A percentile compares a stretch with the other conserved stretches of the same genome.
Conservation (phyloP, 1,140 invertebrate species). For the Halictus rubicundus region DNA sequence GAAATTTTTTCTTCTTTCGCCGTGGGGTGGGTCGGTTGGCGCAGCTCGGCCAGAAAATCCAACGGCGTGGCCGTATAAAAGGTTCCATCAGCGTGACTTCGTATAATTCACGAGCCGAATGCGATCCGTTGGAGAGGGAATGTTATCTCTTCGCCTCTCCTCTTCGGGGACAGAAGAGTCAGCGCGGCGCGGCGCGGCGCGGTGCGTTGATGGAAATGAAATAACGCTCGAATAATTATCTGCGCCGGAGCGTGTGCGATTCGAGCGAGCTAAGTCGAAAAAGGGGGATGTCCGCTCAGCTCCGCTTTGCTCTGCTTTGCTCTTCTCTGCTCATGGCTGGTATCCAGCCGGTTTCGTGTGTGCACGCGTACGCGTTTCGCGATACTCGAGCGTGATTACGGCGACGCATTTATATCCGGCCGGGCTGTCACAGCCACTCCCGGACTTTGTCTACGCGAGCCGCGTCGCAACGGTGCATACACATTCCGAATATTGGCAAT, state of each 20-base stretch:
- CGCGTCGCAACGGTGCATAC: slow-evolving; percentile 35
- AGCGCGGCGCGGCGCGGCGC: no score
- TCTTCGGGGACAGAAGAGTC: background rate
- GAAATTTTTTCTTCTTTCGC: background rate
- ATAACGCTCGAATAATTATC: slow-evolving; percentile 14
- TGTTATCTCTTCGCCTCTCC: background rate
- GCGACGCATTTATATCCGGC: slow-evolving; percentile 38
- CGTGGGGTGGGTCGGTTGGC: no score
- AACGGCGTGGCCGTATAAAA: background rate
- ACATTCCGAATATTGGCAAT: slow-evolving; percentile 69
- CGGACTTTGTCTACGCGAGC: slow-evolving; percentile 42
- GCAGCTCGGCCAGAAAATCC: background rate
- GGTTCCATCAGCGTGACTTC: background rate
- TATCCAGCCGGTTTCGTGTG: no score
- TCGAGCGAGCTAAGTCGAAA: slow-evolving; percentile 17
- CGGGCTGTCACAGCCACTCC: slow-evolving; percentile 32
- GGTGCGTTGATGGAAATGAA: slow-evolving; percentile 2
- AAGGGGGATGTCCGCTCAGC: background rate
- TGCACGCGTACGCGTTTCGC: background rate
- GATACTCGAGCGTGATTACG: slow-evolving; percentile 34
- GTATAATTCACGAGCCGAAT: background rate
- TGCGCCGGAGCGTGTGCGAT: background rate
- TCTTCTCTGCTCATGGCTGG: no score
- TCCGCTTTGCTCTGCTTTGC: no score
- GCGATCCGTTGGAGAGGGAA: background rate